A percentile compares a stretch with the other conserved stretches of the same genome.
Conservation (phyloP, 1,140 invertebrate species). For the Drosophila miranda region DNA sequence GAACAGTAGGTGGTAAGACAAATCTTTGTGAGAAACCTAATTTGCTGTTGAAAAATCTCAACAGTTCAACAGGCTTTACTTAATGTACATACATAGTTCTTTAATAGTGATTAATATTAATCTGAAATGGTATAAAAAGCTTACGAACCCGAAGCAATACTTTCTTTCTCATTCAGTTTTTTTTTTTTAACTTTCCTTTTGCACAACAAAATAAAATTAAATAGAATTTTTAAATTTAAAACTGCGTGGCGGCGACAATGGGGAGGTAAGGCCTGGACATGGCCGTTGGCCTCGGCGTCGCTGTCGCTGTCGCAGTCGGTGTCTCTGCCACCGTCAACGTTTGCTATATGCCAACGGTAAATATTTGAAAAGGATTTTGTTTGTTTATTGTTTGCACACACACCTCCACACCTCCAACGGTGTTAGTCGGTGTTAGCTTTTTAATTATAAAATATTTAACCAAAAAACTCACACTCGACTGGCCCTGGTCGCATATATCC, state of each 20-base stretch:
- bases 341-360: conserved; percentile 78
- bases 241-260: conserved; percentile 33
- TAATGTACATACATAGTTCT: no score
- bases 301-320: conserved; percentile 23
- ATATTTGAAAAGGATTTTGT: conserved; percentile 82
- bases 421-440: conserved; percentile 82
- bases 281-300: conserved; percentile 14
- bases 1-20: no score
- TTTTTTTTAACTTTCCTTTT: conserved; percentile 33
- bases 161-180: no score
- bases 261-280: conserved; percentile 1
- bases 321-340: conserved; percentile 38
- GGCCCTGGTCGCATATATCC: conserved; percentile 3
- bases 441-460: conserved; percentile 83
- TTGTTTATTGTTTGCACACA: conserved; percentile 82
- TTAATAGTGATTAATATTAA: no score
- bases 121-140: no score
- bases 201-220: conserved; percentile 63
- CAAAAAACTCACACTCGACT: conserved; percentile 80
- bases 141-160: no score
- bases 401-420: conserved; percentile 80
- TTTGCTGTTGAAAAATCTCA: no score
- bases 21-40: no score
- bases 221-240: conserved; percentile 64
- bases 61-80: no score